These are phyloP conservation scores for Setophaga petechia DNA, from an alignment of 2,113 vertebrate species.

Conservation along the genomic window DNA sequence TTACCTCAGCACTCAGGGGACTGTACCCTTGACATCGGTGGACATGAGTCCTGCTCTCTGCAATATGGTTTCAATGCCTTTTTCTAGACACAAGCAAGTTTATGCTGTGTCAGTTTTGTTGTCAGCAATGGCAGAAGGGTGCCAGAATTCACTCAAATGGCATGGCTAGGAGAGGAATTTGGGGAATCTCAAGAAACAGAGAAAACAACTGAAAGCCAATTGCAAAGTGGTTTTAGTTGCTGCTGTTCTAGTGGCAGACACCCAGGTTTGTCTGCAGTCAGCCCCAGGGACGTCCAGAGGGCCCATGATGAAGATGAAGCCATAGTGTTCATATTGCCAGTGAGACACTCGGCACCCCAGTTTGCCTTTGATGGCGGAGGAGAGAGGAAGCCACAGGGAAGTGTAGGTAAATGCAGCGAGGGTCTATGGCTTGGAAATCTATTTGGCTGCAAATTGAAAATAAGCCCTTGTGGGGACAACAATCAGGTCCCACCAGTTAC, in stretches of 20 bases:
- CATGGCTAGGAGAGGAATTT: constrained; percentile 6
- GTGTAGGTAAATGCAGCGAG: constrained; percentile 34
- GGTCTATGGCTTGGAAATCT: constrained; percentile 73
- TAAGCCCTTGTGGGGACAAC: constrained; percentile 74
- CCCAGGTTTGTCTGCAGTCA: constrained; percentile 19
- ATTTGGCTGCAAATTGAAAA: constrained; percentile 74
- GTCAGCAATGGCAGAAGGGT: constrained; percentile 23
- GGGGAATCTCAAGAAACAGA: not conserved
- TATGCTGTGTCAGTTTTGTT: constrained; percentile 7
- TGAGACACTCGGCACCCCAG: constrained; percentile 42
- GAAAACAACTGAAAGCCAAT: constrained; percentile 39
- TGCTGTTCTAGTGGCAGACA: not conserved
- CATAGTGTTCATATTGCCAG: constrained; percentile 31
- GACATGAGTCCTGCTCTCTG: not conserved
- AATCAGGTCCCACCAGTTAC: constrained; percentile 64
- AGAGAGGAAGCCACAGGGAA: constrained; percentile 23
- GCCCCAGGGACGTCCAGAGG: constrained; percentile 25
- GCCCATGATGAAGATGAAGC: not conserved
- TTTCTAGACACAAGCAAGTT: constrained; percentile 15
- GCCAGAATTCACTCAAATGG: constrained; percentile 45
- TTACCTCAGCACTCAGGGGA: not conserved
- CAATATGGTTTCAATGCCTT: not conserved
- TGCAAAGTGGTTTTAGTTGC: not conserved
- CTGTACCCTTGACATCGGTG: not conserved
- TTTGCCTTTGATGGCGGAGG: constrained; percentile 7